A percentile compares a stretch with the other conserved stretches of the same genome.
Evolutionary conservation across 2,888 invertebrate genomes (phyloP).

Genomic region (Crematogaster levior): DNA sequence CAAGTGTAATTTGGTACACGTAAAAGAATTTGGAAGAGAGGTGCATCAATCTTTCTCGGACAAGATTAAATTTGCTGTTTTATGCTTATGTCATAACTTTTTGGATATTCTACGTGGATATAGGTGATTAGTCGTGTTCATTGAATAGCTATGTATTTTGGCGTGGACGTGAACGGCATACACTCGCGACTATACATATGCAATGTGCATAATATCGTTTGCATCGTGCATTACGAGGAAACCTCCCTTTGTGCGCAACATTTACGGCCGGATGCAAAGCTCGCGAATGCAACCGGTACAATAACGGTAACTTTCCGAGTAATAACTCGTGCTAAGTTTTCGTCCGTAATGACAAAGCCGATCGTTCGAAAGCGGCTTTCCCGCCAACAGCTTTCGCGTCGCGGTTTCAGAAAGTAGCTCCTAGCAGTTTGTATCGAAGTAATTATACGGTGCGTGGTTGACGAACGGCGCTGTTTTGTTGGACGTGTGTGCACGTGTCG

Average conservation of each 20-base stretch:
- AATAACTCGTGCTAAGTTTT: conserved; percentile 64
- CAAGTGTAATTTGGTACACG: background rate
- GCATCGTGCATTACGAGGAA: conserved; percentile 37
- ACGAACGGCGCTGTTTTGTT: conserved; percentile 2
- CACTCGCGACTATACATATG: conserved; percentile 8
- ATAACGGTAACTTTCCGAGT: conserved; percentile 54
- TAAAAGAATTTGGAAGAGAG: background rate
- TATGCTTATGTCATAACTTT: background rate
- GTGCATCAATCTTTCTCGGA: background rate
- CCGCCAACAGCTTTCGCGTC: conserved; percentile 12
- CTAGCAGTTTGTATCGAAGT: conserved; percentile 60
- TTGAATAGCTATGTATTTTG: conserved; percentile 4
- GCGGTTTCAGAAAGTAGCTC: conserved; percentile 51
- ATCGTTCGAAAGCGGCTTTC: conserved; percentile 58
- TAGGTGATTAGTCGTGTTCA: background rate
- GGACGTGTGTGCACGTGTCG: conserved; percentile 37
- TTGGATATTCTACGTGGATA: background rate
- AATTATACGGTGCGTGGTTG: conserved; percentile 55
- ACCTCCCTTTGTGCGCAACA: conserved; percentile 40
- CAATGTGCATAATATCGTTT: conserved; percentile 52
- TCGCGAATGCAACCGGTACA: conserved; percentile 31
- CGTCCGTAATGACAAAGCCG: conserved; percentile 55
- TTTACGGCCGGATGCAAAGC: conserved; percentile 33
- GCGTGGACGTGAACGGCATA: background rate
- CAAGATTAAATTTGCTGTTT: background rate